These are phyloP conservation scores for Cylas formicarius DNA, from an alignment of 1,140 invertebrate genomes.

Conservation along the genomic window DNA sequence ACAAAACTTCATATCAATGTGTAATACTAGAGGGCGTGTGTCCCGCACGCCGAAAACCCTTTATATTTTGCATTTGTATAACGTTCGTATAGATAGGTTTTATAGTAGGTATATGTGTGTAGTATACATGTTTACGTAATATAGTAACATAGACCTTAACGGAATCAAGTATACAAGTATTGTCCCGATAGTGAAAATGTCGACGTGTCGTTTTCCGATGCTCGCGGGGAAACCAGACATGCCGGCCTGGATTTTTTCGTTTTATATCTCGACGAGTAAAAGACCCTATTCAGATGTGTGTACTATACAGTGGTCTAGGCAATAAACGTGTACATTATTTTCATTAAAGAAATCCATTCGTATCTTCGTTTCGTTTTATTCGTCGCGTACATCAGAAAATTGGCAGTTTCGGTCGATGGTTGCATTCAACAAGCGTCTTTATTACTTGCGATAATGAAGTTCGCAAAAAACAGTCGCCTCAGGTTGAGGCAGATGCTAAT, in stretches of 20 bases:
- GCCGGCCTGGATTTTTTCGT: conserved; percentile 5
- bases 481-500: no score
- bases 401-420: no score
- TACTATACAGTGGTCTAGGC: conserved; percentile 44
- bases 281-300: conserved; percentile 44
- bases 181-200: conserved; percentile 3
- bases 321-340: conserved; percentile 46
- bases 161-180: conserved; percentile 9
- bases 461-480: no score
- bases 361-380: conserved; percentile 18
- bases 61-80: no score
- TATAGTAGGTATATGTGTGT: conserved; percentile 42
- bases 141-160: conserved; percentile 7
- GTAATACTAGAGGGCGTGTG: conserved; percentile 14
- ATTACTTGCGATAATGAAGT: no score
- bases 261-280: conserved; percentile 26
- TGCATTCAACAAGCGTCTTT: no score
- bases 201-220: not conserved
- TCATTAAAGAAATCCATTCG: conserved; percentile 45
- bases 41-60: no score
- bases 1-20: conserved; percentile 39
- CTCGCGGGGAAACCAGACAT: conserved; percentile 3
- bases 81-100: conserved; percentile 29
- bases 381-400: no score
- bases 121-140: conserved; percentile 34